Evolutionary conservation across 2,113 vertebrate species (phyloP).

Genomic region (Cichladusa arquata): DNA sequence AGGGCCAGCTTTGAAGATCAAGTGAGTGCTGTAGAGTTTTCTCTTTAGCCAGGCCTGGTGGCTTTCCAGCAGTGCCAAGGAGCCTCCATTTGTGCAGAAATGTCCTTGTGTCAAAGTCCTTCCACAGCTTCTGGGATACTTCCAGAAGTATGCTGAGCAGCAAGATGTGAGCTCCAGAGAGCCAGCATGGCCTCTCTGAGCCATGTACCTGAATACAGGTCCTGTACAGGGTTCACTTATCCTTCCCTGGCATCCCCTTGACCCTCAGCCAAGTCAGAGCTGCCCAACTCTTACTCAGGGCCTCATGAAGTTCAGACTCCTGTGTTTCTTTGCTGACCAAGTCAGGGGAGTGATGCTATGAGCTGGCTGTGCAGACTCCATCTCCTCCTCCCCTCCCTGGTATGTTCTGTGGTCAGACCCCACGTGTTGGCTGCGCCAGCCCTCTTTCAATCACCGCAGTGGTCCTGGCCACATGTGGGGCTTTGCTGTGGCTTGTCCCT

Average conservation of each 20-base stretch:
- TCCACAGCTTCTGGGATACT: background rate
- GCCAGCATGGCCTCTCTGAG: background rate
- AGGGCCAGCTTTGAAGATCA: background rate
- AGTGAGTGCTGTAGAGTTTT: background rate
- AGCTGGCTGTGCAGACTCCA: background rate
- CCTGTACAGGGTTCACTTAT: rapidly evolving
- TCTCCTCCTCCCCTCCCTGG: background rate
- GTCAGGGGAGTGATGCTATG: rapidly evolving
- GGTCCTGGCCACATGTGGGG: rapidly evolving
- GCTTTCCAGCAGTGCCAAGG: background rate
- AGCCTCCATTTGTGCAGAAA: background rate
- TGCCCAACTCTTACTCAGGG: background rate
- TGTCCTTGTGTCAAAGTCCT: background rate
- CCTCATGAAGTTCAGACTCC: background rate
- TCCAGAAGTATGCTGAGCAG: rapidly evolving
- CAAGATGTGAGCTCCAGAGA: rapidly evolving
- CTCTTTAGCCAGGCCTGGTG: background rate
- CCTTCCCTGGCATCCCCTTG: background rate
- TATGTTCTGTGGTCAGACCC: background rate
- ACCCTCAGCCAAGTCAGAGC: background rate
- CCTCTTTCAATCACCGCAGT: rapidly evolving
- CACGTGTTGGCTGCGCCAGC: rapidly evolving
- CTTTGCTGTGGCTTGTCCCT: rapidly evolving
- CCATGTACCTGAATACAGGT: rapidly evolving
- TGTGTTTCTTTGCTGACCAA: background rate